Conservation (phyloP, 2,113 vertebrate species). For the Pelmatolapia mariae region DNA sequence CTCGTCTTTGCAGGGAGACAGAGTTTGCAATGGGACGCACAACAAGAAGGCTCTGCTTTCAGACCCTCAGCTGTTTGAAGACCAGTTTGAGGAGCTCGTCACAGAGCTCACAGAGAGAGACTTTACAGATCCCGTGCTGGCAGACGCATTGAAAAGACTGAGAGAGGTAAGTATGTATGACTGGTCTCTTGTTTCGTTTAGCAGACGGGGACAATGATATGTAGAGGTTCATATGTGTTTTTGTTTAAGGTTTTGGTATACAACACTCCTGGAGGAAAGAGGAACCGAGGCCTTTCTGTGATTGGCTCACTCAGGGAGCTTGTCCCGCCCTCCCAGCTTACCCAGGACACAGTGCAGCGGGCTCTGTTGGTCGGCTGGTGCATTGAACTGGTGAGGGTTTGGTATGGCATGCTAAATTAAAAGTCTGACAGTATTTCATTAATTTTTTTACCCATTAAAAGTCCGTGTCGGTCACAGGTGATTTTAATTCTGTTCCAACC, state of each 20-base stretch:
- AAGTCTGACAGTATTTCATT: background rate
- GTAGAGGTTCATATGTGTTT: background rate
- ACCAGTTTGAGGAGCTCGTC: conserved; percentile 81
- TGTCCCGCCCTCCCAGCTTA: conserved; percentile 56
- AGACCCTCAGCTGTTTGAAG: conserved; percentile 73
- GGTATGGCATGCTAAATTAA: background rate
- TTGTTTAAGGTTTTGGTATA: conserved; percentile 79
- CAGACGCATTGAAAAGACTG: conserved; percentile 76
- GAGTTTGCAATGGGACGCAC: conserved; percentile 57
- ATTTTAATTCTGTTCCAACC: background rate
- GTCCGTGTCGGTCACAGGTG: background rate
- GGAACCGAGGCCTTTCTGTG: conserved; percentile 86
- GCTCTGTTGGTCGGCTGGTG: conserved; percentile 90
- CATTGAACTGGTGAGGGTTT: conserved; percentile 83
- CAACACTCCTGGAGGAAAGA: conserved; percentile 84
- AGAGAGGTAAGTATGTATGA: conserved; percentile 62
- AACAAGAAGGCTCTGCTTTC: conserved; percentile 32
- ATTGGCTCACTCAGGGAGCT: conserved; percentile 76
- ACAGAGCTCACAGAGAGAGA: conserved; percentile 77
- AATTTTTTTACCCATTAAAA: background rate
- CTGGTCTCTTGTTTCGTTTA: background rate
- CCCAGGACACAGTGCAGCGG: conserved; percentile 64
- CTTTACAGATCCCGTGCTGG: conserved; percentile 69
- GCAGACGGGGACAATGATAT: background rate
- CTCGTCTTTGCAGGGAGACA: conserved; percentile 54